Evolutionary conservation across 2,797 vertebrate genomes (phyloP).

Genomic region (Enteromius paludinosus): DNA sequence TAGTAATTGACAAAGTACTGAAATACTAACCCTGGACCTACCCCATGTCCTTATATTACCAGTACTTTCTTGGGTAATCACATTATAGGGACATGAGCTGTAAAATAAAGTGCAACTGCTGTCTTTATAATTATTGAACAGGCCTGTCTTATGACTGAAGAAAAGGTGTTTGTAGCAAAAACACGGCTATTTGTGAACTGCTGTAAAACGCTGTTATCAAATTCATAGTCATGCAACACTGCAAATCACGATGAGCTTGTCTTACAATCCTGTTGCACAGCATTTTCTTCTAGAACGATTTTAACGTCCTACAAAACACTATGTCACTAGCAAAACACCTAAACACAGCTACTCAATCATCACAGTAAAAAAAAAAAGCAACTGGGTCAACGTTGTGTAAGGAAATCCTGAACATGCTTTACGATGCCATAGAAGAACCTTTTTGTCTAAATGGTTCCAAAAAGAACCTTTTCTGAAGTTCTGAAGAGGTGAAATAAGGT

Average conservation of each 20-base stretch:
- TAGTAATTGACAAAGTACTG: too few species aligned
- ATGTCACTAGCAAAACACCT: neutral
- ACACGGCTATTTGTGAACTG: neutral
- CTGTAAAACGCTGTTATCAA: neutral
- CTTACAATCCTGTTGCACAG: neutral
- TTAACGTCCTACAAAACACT: neutral
- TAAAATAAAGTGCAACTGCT: too few species aligned
- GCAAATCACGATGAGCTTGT: neutral
- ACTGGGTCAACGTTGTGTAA: neutral
- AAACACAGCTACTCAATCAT: neutral
- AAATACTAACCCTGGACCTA: too few species aligned
- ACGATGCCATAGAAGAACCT: too few species aligned
- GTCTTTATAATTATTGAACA: neutral
- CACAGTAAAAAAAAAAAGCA: neutral
- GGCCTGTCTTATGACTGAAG: neutral
- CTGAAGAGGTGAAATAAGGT: too few species aligned
- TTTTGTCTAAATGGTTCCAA: too few species aligned
- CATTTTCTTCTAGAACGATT: neutral
- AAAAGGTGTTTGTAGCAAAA: neutral
- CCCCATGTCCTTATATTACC: too few species aligned
- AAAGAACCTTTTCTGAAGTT: too few species aligned
- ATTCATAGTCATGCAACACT: neutral
- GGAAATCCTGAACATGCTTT: neutral
- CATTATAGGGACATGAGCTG: too few species aligned
- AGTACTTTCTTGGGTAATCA: too few species aligned